These are phyloP conservation scores for Mustelus asterias DNA, from an alignment of 2,113 vertebrate genomes.

Conservation along the genomic window DNA sequence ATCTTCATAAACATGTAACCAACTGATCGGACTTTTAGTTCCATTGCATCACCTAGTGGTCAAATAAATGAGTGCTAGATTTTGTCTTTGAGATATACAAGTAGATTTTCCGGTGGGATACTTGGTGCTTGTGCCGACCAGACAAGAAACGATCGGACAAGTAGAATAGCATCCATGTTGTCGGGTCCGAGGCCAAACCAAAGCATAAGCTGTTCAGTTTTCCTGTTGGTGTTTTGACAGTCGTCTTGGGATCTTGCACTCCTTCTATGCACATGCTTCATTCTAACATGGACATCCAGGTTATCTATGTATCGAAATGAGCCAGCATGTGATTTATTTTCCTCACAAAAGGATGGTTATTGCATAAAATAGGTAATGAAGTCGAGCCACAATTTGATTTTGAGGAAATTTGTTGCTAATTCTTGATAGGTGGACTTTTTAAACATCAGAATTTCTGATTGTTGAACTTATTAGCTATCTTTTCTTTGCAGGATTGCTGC, in stretches of 20 bases:
- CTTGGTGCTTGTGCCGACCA: not conserved
- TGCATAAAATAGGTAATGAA: not conserved
- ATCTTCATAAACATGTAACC: not conserved
- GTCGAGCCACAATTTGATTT: not conserved
- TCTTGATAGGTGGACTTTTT: not conserved
- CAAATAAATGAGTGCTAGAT: conserved; percentile 6
- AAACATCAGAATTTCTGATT: not conserved
- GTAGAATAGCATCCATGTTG: not conserved
- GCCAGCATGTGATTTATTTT: not conserved
- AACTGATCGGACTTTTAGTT: not conserved
- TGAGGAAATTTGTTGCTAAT: not conserved
- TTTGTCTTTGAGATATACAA: not conserved
- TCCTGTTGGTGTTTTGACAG: not conserved
- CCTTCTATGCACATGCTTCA: not conserved
- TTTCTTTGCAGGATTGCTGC: not conserved
- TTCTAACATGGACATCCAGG: not conserved
- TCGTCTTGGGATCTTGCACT: not conserved
- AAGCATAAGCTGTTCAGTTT: not conserved
- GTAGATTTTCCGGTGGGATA: not conserved
- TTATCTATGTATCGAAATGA: not conserved
- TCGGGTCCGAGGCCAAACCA: not conserved
- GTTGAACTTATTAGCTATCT: not conserved
- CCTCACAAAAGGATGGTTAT: not conserved
- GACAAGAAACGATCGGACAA: not conserved
- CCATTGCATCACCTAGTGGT: conserved; percentile 19